These are phyloP conservation scores for Lipotes vexillifer DNA, from an alignment of 2,113 vertebrate genomes.

Conservation along the genomic window DNA sequence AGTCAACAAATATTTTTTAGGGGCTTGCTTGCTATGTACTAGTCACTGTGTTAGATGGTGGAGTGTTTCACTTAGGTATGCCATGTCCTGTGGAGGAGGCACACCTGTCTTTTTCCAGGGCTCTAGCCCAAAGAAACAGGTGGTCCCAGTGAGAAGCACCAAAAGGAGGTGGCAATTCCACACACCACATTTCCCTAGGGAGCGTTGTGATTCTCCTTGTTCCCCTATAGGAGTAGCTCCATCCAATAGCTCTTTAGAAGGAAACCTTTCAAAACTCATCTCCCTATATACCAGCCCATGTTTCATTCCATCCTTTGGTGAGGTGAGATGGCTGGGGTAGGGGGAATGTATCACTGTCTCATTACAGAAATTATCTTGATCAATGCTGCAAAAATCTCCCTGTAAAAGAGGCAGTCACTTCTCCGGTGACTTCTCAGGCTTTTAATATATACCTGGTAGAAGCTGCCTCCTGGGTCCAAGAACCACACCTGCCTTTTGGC, in stretches of 20 bases:
- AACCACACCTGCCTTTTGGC: background rate
- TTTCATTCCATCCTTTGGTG: background rate
- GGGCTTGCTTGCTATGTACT: background rate
- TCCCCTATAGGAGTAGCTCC: background rate
- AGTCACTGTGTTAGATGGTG: background rate
- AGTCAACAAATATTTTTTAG: background rate
- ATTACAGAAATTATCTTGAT: background rate
- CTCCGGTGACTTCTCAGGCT: background rate
- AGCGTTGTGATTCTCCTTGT: background rate
- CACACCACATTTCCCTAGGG: no score
- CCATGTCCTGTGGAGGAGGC: background rate
- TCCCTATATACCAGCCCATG: background rate
- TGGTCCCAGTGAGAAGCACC: background rate
- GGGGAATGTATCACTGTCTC: background rate
- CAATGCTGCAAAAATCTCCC: background rate
- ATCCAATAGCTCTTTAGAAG: background rate
- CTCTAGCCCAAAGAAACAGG: background rate
- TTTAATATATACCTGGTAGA: background rate
- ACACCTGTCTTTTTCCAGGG: background rate
- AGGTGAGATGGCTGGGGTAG: background rate
- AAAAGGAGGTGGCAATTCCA: background rate
- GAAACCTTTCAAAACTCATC: background rate
- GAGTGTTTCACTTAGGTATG: background rate
- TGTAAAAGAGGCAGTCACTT: background rate
- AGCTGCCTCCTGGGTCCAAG: background rate